A percentile compares a stretch with the other conserved stretches of the same genome.
These are phyloP conservation scores for Platygyra sinensis DNA, from an alignment of 64 coral and sea anemone genomes.

Conservation along the genomic window DNA sequence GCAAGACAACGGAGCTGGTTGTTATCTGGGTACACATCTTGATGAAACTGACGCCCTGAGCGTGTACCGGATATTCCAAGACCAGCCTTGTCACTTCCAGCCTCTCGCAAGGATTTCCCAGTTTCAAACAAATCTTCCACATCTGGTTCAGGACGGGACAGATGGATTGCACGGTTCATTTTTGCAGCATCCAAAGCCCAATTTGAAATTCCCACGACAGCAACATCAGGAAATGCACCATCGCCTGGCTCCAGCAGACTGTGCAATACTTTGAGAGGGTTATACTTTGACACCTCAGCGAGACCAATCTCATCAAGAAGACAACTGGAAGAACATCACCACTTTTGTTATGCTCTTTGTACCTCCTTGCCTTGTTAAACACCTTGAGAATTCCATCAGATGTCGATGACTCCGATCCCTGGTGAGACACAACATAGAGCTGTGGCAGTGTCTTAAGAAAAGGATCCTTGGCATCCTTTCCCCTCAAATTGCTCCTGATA, in stretches of 20 bases:
- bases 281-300: conserved; percentile 83
- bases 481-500: conserved; percentile 76
- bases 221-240: conserved; percentile 70
- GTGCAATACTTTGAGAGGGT: conserved; percentile 89
- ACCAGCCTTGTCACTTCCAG: not conserved
- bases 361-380: conserved; percentile 79
- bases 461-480: conserved; percentile 70
- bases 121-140: conserved; percentile 64
- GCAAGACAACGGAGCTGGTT: conserved; percentile 55
- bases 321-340: conserved; percentile 83
- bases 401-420: conserved; percentile 91
- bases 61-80: conserved; percentile 7
- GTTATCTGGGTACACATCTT: conserved; percentile 25
- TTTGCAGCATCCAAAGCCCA: conserved; percentile 88
- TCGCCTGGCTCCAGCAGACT: conserved; percentile 75
- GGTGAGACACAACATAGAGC: conserved; percentile 82
- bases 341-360: conserved; percentile 67
- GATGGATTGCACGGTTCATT: conserved; percentile 92
- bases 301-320: conserved; percentile 92
- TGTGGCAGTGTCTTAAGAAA: conserved; percentile 81
- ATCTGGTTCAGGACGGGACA: conserved; percentile 81
- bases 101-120: conserved; percentile 61
- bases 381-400: conserved; percentile 86
- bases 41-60: not conserved
- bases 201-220: conserved; percentile 92